Evolutionary conservation across 2,797 vertebrate species (phyloP).

Genomic region (Artibeus jamaicensis): DNA sequence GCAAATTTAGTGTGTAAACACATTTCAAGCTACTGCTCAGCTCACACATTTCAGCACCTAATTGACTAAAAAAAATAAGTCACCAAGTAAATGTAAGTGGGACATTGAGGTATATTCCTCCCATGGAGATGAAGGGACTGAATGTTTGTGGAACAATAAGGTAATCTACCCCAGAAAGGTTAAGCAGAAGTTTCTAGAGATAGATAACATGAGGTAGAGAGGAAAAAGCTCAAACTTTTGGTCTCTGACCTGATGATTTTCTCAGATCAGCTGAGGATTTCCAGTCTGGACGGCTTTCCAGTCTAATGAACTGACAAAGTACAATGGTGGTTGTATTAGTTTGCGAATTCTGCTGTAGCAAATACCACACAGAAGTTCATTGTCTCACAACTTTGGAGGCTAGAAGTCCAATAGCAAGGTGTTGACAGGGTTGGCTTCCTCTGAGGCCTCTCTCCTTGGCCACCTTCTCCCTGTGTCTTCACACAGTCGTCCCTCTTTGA

Average conservation of each 20-base stretch:
- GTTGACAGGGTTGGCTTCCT: neutral
- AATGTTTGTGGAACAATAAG: neutral
- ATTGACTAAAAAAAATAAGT: neutral
- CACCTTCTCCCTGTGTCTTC: neutral
- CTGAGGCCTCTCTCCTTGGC: neutral
- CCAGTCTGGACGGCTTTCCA: neutral
- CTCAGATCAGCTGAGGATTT: neutral
- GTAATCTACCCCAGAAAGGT: neutral
- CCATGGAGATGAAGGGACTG: neutral
- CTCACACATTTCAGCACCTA: neutral
- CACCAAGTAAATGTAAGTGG: neutral
- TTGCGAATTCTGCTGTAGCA: neutral
- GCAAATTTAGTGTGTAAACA: neutral
- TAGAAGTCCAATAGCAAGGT: neutral
- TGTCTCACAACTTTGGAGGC: neutral
- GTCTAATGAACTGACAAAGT: neutral
- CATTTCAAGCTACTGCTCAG: neutral
- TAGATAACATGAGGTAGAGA: neutral
- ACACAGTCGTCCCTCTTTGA: fast-evolving
- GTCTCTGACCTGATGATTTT: neutral
- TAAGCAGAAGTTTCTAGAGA: neutral
- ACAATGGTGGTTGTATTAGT: neutral
- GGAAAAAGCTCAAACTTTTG: neutral
- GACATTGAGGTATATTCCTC: neutral
- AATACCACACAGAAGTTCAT: neutral